Evolutionary conservation across 2,113 vertebrate genomes (phyloP).

Genomic region (human (Homo sapiens)): DNA sequence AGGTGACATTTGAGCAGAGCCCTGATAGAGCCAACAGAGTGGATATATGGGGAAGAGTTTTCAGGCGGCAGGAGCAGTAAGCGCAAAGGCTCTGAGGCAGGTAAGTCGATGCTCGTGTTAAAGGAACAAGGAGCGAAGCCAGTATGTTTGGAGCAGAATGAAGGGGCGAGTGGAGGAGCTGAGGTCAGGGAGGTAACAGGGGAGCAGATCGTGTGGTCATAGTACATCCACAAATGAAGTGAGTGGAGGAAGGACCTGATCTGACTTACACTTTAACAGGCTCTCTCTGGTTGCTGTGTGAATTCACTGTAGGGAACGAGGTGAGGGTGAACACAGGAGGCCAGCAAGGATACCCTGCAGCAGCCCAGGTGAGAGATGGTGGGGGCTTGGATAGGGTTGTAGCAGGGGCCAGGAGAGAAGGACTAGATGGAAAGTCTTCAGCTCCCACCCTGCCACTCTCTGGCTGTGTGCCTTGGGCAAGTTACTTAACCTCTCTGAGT

Average conservation of each 20-base stretch:
- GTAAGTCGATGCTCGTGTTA: background rate
- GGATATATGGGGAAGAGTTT: background rate
- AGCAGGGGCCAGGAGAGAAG: too few relatives aligned
- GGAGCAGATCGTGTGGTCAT: fast-evolving
- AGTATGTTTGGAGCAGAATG: background rate
- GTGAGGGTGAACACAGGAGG: background rate
- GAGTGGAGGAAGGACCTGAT: background rate
- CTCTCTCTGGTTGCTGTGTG: background rate
- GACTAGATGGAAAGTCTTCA: background rate
- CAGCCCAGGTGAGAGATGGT: background rate
- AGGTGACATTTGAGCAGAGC: background rate
- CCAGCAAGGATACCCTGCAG: background rate
- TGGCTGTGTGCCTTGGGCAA: background rate
- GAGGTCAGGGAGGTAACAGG: background rate
- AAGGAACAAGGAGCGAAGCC: background rate
- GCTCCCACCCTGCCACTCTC: background rate
- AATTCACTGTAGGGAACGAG: background rate
- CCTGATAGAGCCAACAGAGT: background rate
- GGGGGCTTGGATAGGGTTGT: background rate
- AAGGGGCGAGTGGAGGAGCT: background rate
- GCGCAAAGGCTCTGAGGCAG: slow-evolving; percentile 49
- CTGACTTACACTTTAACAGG: background rate
- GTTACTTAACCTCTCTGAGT: background rate
- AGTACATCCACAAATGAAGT: background rate
- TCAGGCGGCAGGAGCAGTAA: background rate